phyloP scores from a whole-genome alignment of 2,797 vertebrate species.

The Smutsia temminckii region DNA sequence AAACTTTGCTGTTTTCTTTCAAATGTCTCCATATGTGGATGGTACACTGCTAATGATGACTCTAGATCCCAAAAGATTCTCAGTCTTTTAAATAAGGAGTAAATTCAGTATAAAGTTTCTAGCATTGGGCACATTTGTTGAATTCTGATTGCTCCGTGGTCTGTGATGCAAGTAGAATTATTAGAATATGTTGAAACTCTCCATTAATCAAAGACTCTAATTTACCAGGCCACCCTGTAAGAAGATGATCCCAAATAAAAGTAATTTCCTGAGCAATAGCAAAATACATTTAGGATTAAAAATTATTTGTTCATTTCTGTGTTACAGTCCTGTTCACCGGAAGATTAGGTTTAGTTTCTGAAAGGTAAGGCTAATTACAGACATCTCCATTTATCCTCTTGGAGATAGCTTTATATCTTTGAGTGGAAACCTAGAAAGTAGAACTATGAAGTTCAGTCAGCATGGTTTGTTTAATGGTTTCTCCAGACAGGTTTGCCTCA shows the following conservation, averaged over 20 bases:
- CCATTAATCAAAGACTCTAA: slow-evolving; percentile 5
- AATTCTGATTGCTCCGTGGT: slow-evolving; percentile 23
- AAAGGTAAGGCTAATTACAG: neutral
- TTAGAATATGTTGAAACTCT: neutral
- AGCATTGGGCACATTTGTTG: neutral
- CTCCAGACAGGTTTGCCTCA: neutral
- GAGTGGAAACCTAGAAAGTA: neutral
- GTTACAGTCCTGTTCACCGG: neutral
- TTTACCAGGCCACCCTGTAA: neutral
- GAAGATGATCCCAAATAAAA: neutral
- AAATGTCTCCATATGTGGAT: neutral
- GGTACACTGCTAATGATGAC: neutral
- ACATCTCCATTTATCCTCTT: neutral
- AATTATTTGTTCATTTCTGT: neutral
- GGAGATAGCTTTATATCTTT: neutral
- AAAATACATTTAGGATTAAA: slow-evolving; percentile 12
- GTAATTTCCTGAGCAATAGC: slow-evolving; percentile 2
- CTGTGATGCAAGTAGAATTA: neutral
- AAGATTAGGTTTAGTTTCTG: slow-evolving; percentile 46
- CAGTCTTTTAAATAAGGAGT: slow-evolving; percentile 34
- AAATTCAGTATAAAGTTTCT: neutral
- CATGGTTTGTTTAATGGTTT: neutral
- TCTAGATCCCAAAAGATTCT: neutral
- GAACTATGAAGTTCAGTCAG: slow-evolving; percentile 10
- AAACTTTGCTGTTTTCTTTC: neutral